phyloP scores from a whole-genome alignment of 2,113 vertebrate species.

The Strix uralensis region DNA sequence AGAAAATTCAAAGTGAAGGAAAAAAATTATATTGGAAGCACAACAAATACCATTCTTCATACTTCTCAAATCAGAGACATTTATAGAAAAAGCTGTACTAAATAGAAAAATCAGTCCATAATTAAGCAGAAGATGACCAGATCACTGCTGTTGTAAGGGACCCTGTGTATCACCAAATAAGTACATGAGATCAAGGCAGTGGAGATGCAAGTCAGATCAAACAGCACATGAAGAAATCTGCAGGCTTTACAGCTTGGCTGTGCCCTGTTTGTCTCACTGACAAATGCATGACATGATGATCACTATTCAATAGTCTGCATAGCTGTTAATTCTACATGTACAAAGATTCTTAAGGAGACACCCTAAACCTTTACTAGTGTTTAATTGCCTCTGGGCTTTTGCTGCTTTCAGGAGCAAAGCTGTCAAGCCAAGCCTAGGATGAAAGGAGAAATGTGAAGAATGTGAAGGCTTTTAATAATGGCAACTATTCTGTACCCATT shows the following conservation, averaged over 20 bases:
- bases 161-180: background rate
- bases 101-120: background rate
- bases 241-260: background rate
- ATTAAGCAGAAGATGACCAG: background rate
- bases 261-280: background rate
- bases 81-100: background rate
- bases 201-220: background rate
- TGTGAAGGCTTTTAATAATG: conserved; percentile 28
- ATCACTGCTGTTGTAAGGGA: background rate
- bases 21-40: background rate
- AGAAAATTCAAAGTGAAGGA: background rate
- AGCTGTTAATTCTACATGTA: conserved; percentile 12
- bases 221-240: background rate
- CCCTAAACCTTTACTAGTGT: background rate
- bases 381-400: background rate
- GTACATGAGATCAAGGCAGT: background rate
- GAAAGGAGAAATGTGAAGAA: conserved; percentile 43
- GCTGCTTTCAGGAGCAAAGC: background rate
- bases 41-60: background rate
- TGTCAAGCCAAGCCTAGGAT: background rate
- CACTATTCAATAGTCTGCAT: background rate
- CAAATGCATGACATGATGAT: background rate
- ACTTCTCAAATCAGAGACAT: background rate
- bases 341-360: conserved; percentile 7
- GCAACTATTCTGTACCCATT: background rate